Conservation (phyloP, 2,797 vertebrate species). For the Cuculus canorus region DNA sequence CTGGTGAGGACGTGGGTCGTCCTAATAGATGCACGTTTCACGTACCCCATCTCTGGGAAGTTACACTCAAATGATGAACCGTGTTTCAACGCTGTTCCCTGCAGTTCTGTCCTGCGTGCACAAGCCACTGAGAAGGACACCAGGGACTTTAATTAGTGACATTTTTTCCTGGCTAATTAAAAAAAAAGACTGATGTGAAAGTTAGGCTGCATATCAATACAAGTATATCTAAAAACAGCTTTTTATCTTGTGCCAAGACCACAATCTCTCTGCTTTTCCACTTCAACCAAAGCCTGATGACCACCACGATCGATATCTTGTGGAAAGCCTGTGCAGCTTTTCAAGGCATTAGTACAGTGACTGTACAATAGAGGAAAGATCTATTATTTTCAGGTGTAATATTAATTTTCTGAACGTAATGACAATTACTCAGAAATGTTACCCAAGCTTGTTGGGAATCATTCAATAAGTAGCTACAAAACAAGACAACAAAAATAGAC, state of each 20-base stretch:
- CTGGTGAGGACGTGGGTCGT: rapidly evolving
- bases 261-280: neutral
- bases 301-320: neutral
- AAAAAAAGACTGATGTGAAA: neutral
- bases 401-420: neutral
- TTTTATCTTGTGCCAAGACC: neutral
- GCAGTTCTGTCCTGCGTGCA: neutral
- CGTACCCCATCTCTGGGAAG: neutral
- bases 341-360: neutral
- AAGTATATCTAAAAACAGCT: neutral
- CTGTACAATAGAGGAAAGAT: neutral
- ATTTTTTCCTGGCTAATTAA: neutral
- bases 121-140: neutral
- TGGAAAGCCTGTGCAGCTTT: neutral
- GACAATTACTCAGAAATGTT: neutral
- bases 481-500: neutral
- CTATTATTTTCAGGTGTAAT: neutral
- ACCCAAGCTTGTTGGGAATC: neutral
- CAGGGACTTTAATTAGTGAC: neutral
- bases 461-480: neutral
- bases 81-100: neutral
- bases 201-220: neutral
- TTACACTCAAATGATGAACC: neutral
- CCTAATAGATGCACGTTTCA: neutral
- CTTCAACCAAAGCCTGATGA: neutral